Evolutionary conservation across 2,113 vertebrate genomes (phyloP), one percentile per base, ranked within the genome.

Genomic region (Mesitornis unicolor): DNA sequence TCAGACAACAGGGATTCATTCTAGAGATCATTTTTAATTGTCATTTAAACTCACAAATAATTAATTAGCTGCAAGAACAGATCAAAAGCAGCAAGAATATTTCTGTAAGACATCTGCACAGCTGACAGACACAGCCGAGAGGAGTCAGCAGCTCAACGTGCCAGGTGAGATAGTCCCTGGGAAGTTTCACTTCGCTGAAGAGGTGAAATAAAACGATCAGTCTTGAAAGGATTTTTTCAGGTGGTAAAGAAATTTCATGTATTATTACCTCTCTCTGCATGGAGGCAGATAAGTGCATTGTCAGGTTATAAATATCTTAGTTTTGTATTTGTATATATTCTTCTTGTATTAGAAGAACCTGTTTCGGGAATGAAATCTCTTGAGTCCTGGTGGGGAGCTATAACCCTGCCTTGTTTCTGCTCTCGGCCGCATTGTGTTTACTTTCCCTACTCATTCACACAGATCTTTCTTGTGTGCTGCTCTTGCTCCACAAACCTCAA

Each of bases 91-190:
- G 69, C n/a, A 45, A 18, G 18, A 42, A 14, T 50, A 22, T 36
- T 63, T 22, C 11, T 3, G 13, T 25, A 16, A 45, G 71, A 42
- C n/a, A 19, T 8, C 28, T 12, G 42, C 48, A 17, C 12, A 18
- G 43, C 61, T 35, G 48, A 68, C 3, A 21, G 64, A 47, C 10
- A 5, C 0, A 5, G 33, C 50, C 53, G 56, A 36, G 69, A 53
- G 19, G 36, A 79, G 50, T 7, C 48, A 3, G 48, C 9, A 43
- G 54, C 54, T 59, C n/a, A 19, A 1, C 1, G 5, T 14, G 68
- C 1, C 0, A 19, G n/a, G 29, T 1, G 2, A 33, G n/a, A 29
- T 36, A 11, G 22, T 11, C 31, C 56, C 31, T 4, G 31, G 22
- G 19, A 64, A 38, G 31, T 16, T 65, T 40, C 40, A 10, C 35